Evolutionary conservation across 2,113 vertebrate genomes (phyloP), one percentile per base, ranked within the genome.

Genomic region (Pampusana beccarii): DNA sequence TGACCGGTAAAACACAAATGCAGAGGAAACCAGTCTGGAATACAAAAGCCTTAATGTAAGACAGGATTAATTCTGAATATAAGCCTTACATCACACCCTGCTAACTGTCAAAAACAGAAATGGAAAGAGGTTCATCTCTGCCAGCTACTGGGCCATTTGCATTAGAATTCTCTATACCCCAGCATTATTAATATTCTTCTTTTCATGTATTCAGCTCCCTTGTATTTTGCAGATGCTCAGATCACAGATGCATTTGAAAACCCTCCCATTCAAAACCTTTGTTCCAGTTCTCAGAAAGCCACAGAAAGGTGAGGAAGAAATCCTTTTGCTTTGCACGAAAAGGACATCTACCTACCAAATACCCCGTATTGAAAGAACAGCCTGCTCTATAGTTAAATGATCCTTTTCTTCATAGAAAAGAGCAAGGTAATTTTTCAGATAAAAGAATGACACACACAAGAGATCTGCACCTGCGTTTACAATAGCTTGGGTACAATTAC

Each of bases 241-340:
- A 90, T 89, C 80, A 85, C 91, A 94, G 91, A 86, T 96, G 96
- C 73, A 57, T 95, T 94, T 89, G 89, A 95, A 97, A 96, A 48
- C 87, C 82, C 92, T 29, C 70, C 64, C 58, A 20, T 71, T 71
- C 54, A 60, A 50, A 84, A 33, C 44, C 84, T 92, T 95, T 86
- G 80, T 92, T 92, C 79, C 73, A 78, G 64, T 38, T 85, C 90
- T 93, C 64, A 73, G 80, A 62, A 75, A 81, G 29, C 65, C 40
- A 46, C 36, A 51, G 77, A 83, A 73, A 86, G 73, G 53, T 89
- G 88, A 80, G 75, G 87, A 84, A 86, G 69, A 87, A 44, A 66
- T 4, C 33, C 62, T 78, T 56, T 82, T 53, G 72, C 79, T 75
- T 69, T 31, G 65, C 82, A 82, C 71, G 71, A 90, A 46, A 90